A percentile compares a stretch with the other conserved stretches of the same genome.
These are phyloP conservation scores for Meghimatium bilineatum DNA, from an alignment of 2,888 invertebrate species.

Conservation along the genomic window DNA sequence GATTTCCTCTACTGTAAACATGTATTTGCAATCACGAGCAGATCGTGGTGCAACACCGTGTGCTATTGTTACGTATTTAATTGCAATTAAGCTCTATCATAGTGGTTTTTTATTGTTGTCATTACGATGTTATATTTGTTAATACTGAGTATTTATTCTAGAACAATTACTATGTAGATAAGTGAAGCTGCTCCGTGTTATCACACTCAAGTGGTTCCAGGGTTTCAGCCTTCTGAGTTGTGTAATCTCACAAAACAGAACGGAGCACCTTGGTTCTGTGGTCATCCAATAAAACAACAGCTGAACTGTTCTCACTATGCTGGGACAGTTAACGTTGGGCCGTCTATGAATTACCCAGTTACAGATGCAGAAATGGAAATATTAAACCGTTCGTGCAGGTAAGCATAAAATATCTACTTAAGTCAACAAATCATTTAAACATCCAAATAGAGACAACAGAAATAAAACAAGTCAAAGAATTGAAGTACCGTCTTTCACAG, in stretches of 20 bases:
- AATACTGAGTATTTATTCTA: no score
- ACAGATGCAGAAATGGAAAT: conserved; percentile 22
- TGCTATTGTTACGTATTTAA: no score
- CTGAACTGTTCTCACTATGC: background rate
- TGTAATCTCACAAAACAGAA: conserved; percentile 5
- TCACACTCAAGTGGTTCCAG: conserved; percentile 3
- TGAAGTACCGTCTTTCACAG: no score
- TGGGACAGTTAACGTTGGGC: background rate
- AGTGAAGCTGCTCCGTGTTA: conserved; percentile 9
- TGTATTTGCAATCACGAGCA: no score
- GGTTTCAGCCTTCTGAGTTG: background rate
- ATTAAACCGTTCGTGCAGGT: conserved; percentile 14
- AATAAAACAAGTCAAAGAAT: no score
- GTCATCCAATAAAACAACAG: background rate
- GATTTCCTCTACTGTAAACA: no score
- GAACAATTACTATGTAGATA: background rate
- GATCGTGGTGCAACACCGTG: no score
- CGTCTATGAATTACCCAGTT: background rate
- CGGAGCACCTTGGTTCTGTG: conserved; percentile 19
- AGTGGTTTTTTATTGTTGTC: no score
- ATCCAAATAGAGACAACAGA: no score
- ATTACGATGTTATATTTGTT: no score
- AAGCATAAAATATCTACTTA: background rate
- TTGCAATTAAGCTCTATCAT: no score
- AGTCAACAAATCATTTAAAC: no score